Conservation (phyloP, 1,140 invertebrate genomes). For the Platorchestia sp. region DNA sequence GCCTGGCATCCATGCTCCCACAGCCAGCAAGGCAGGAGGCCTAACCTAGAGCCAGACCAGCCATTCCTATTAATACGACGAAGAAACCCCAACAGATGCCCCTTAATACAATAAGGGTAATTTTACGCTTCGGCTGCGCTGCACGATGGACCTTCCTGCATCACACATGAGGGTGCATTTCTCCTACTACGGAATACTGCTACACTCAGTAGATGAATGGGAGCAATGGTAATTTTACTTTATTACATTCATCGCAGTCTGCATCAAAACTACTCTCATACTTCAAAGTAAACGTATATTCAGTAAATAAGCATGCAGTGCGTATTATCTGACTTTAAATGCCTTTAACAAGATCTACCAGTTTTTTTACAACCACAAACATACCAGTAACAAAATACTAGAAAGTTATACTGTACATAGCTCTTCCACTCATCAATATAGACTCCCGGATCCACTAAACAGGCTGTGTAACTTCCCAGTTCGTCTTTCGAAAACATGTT, state of each 20-base stretch:
- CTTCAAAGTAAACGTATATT: neutral
- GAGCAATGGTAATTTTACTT: neutral
- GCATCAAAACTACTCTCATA: neutral
- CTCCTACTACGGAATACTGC: neutral
- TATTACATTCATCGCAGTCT: neutral
- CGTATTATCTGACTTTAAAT: too few relatives aligned
- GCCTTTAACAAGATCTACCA: too few relatives aligned
- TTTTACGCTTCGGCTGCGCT: neutral
- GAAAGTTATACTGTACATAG: too few relatives aligned
- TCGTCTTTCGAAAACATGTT: too few relatives aligned
- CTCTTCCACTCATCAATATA: too few relatives aligned
- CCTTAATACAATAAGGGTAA: neutral
- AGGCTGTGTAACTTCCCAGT: too few relatives aligned
- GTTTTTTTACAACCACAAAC: too few relatives aligned
- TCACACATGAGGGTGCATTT: neutral
- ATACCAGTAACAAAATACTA: too few relatives aligned
- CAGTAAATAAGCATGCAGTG: neutral
- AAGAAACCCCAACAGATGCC: neutral
- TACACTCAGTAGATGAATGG: neutral
- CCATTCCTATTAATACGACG: neutral
- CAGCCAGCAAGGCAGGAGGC: neutral
- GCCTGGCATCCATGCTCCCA: neutral
- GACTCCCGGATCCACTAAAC: too few relatives aligned
- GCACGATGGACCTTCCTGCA: neutral
- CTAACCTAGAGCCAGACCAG: neutral